These are phyloP conservation scores for Philereme vetulata DNA, from an alignment of 2,888 invertebrate species.

Conservation along the genomic window DNA sequence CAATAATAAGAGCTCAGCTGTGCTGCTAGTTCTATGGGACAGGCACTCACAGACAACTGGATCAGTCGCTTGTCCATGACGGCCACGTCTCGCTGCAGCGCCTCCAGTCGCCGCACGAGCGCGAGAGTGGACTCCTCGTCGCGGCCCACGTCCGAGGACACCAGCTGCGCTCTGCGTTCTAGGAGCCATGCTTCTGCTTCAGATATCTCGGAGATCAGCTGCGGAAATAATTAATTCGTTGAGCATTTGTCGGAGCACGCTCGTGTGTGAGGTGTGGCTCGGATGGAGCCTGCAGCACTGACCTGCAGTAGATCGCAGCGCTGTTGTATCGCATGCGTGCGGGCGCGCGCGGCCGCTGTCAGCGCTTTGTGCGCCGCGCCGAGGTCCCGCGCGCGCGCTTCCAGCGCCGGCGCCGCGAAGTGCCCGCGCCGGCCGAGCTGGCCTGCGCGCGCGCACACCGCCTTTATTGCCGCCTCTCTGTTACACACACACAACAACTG, in stretches of 20 bases:
- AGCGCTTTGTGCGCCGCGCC: slow-evolving; percentile 88
- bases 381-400: slow-evolving; percentile 86
- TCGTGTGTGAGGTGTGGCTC: background rate
- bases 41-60: slow-evolving; percentile 75
- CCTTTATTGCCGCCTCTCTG: slow-evolving; percentile 91
- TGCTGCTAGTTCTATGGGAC: background rate
- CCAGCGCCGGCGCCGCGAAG: slow-evolving; percentile 91
- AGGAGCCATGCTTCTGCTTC: slow-evolving; percentile 97
- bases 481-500: background rate
- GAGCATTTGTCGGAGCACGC: no score
- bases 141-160: slow-evolving; percentile 92
- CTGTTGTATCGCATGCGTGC: slow-evolving; percentile 87
- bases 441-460: slow-evolving; percentile 88
- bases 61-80: slow-evolving; percentile 90
- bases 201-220: slow-evolving; percentile 94
- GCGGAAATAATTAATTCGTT: slow-evolving; percentile 16
- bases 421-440: slow-evolving; percentile 93
- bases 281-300: background rate
- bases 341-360: slow-evolving; percentile 88
- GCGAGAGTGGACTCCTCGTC: slow-evolving; percentile 96
- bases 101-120: slow-evolving; percentile 92
- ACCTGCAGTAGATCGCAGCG: slow-evolving; percentile 61
- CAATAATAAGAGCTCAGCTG: no score
- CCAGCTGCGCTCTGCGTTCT: slow-evolving; percentile 90
- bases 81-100: slow-evolving; percentile 90